Evolutionary conservation across 2,888 invertebrate species (phyloP).

Genomic region (Drosophila diplacantha): DNA sequence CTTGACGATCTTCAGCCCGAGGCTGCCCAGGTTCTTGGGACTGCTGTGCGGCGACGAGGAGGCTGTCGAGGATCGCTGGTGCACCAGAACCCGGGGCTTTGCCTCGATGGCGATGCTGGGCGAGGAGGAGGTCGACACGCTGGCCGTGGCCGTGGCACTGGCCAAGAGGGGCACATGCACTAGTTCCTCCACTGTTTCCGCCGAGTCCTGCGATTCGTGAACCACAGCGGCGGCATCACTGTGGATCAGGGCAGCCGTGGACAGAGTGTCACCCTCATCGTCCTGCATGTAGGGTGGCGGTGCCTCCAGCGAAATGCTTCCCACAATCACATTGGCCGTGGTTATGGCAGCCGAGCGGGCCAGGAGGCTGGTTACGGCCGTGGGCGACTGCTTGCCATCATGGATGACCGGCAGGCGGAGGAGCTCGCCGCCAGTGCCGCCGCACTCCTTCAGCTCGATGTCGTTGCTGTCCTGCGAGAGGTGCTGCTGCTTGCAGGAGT

Average conservation of each 20-base stretch:
- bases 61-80: constrained; percentile 73
- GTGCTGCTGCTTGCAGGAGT: constrained; percentile 60
- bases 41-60: constrained; percentile 74
- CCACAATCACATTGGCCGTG: constrained; percentile 75
- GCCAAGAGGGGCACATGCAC: constrained; percentile 64
- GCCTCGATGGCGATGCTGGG: constrained; percentile 58
- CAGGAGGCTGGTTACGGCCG: constrained; percentile 58
- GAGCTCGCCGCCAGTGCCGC: constrained; percentile 53
- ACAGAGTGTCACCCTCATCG: constrained; percentile 60
- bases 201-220: constrained; percentile 69
- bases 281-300: constrained; percentile 76
- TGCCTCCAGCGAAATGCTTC: constrained; percentile 77
- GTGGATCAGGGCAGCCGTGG: constrained; percentile 57
- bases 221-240: constrained; percentile 53
- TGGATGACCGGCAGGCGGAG: constrained; percentile 64
- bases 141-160: constrained; percentile 53
- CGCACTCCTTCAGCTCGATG: constrained; percentile 63
- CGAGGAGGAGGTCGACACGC: constrained; percentile 48
- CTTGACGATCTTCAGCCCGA: constrained; percentile 68
- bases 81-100: constrained; percentile 70
- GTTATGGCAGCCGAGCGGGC: constrained; percentile 73
- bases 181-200: constrained; percentile 71
- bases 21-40: constrained; percentile 63
- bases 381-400: constrained; percentile 51
- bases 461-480: constrained; percentile 60